These are phyloP conservation scores for Cepaea hortensis DNA, from an alignment of 2,888 invertebrate species.

Conservation along the genomic window DNA sequence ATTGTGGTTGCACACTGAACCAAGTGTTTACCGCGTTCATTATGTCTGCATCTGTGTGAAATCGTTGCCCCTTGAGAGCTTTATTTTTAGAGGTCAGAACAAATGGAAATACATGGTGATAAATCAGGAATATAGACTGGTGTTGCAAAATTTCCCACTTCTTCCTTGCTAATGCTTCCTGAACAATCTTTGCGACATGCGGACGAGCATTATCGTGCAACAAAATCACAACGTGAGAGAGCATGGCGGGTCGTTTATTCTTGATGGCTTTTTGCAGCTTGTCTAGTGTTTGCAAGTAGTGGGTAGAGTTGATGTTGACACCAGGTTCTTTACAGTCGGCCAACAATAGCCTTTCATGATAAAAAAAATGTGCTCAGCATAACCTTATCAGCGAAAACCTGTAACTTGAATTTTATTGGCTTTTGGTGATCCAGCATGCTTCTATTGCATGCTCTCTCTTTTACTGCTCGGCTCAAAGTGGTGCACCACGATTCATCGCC, in stretches of 20 bases:
- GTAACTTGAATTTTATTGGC: not conserved
- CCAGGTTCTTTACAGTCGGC: not conserved
- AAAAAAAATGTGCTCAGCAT: not conserved
- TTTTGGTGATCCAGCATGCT: slow-evolving; percentile 1
- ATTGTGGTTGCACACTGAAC: too few species aligned
- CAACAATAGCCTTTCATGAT: not conserved
- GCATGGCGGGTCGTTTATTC: too few species aligned
- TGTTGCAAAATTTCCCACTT: too few species aligned
- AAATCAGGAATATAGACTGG: too few species aligned
- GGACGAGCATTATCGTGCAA: too few species aligned
- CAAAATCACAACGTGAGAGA: too few species aligned
- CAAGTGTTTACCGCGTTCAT: too few species aligned
- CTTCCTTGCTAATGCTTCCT: not conserved
- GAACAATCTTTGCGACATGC: not conserved
- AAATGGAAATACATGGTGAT: too few species aligned
- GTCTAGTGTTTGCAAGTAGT: not conserved
- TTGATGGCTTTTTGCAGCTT: too few species aligned
- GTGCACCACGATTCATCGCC: not conserved
- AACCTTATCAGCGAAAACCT: not conserved
- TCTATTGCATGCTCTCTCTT: not conserved
- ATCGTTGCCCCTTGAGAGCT: too few species aligned
- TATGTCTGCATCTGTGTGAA: too few species aligned
- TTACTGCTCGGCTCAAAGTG: not conserved
- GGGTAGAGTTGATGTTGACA: not conserved
- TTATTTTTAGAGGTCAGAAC: too few species aligned